Conservation (phyloP, 1,140 invertebrate species). For the honey bee (Apis mellifera) region Amel_HAv3.1 CM009937.2:182001-182500, state of each 20-base stretch:
- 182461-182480: background rate
- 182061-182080: constrained; percentile 17
- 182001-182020: constrained; percentile 68
- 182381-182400: background rate
- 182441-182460: background rate
- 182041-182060: constrained; percentile 11
- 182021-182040: constrained; percentile 24
- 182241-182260: constrained; percentile 73
- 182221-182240: constrained; percentile 66
- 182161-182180: constrained; percentile 57
- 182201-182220: constrained; percentile 64
- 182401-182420: background rate
- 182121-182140: constrained; percentile 42
- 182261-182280: constrained; percentile 34
- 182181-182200: constrained; percentile 64
- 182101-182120: background rate
- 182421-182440: background rate
- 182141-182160: constrained; percentile 57
- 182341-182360: background rate
- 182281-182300: constrained; percentile 46
- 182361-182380: background rate
- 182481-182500: background rate
- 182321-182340: background rate
- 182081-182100: background rate
- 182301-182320: constrained; percentile 34